Base-by-base conservation (phyloP, 2,113 vertebrate genomes). In the Podarcis cretensis region DNA sequence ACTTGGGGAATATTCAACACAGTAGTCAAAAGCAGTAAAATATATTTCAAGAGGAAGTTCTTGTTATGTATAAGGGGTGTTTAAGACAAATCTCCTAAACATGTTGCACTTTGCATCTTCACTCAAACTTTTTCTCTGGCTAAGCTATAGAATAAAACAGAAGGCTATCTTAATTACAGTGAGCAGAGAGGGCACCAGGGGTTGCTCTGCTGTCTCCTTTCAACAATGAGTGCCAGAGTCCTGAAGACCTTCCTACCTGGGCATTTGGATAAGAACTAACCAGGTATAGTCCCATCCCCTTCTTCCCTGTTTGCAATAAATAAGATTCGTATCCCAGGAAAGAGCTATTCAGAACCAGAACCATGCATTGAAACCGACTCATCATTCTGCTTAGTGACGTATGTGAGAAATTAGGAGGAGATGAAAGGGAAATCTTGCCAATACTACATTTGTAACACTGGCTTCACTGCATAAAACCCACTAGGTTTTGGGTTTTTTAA, bases 111-210 rank as follows among this genome's bases (percentile, higher is more conserved):
- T 83, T 92, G 90, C 81, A 85, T 92, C 88, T 95, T 43, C 90
- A 89, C 75, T 54, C 77, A 92, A 89, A 91, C 83, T 80, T 93
- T 92, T 81, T 57, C 75, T 93, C 92, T 95, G 89, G 77, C 54
- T 90, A 89, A 81, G 83, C 91, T 94, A 84, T 63, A 93, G 87
- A 91, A 90, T 69, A 54, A 92, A 94, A 92, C 75, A 93, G 85
- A 87, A 80, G 89, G 78, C 92, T 95, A 94, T 94, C 95, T 95
- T 93, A 93, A 93, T 94, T 92, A 90, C 89, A 35, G 76, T 32
- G 77, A 93, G 89, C 0, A 1, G 92, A 91, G 80, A 93, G 78
- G 2, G 0, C 91, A 91, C 91, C 90, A 92, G 93, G 92, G 87
- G 92, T 91, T 92, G 87, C 63, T 93, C 84, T 90, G 87, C 93